Evolutionary conservation across 2,888 invertebrate species (phyloP).

Genomic region (Euclidia mi): DNA sequence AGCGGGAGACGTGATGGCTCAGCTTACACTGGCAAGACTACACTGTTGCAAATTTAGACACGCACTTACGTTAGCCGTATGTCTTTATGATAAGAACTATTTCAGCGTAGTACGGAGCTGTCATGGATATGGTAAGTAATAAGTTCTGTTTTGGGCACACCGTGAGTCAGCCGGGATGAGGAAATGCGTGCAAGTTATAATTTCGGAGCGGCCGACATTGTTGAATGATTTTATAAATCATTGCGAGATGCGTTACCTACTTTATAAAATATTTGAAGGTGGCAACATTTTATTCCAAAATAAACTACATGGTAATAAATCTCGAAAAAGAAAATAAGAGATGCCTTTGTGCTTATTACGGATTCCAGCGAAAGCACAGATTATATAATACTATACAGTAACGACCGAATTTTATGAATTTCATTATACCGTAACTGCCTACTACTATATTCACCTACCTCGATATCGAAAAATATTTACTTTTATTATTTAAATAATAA

Average conservation of each 20-base stretch:
- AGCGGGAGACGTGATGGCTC: slow-evolving; percentile 67
- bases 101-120: slow-evolving; percentile 43
- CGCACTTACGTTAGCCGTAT: slow-evolving; percentile 37
- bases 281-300: slow-evolving; percentile 52
- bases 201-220: slow-evolving; percentile 85
- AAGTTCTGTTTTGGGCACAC: slow-evolving; percentile 88
- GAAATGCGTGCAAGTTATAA: slow-evolving; percentile 89
- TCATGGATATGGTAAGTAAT: slow-evolving; percentile 74
- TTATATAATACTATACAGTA: not conserved
- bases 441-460: no score
- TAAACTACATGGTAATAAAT: slow-evolving; percentile 25
- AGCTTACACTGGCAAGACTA: slow-evolving; percentile 63
- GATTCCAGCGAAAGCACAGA: not conserved
- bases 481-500: no score
- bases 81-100: slow-evolving; percentile 40
- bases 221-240: slow-evolving; percentile 85
- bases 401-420: no score
- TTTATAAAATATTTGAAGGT: slow-evolving; percentile 59
- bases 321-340: slow-evolving; percentile 13
- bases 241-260: slow-evolving; percentile 63
- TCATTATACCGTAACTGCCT: no score
- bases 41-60: slow-evolving; percentile 62
- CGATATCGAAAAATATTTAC: no score
- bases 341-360: slow-evolving; percentile 3
- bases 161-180: slow-evolving; percentile 87